Percentiles rank a stretch among this genome's conserved stretches.
phyloP scores from a whole-genome alignment of 2,888 invertebrate species.

The Microchrysa polita region DNA sequence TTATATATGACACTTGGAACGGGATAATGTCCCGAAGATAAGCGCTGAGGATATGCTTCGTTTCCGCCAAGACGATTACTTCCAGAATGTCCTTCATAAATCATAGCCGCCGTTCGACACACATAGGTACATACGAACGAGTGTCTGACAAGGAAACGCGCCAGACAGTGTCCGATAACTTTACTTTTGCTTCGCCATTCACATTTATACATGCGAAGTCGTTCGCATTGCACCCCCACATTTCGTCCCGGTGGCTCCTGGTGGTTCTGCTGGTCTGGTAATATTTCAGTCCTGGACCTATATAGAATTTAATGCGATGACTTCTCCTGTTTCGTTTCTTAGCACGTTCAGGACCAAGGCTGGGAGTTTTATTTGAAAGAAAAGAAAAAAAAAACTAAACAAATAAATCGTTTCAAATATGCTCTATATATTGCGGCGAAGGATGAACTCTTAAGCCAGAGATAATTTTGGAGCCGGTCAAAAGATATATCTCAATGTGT shows the following conservation, averaged over 20 bases:
- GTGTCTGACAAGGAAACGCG: not conserved
- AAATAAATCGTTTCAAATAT: conserved; percentile 21
- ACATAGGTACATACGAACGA: no score
- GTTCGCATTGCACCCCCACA: no score
- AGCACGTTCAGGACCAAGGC: no score
- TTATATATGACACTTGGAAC: no score
- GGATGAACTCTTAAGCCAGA: conserved; percentile 32
- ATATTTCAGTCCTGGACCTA: not conserved
- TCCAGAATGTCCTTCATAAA: conserved; percentile 43
- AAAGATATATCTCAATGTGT: conserved; percentile 7
- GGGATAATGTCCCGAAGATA: conserved; percentile 28
- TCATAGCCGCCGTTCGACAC: conserved; percentile 24
- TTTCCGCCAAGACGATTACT: conserved; percentile 33
- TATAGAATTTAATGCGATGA: not conserved
- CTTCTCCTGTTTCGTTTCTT: conserved; percentile 23
- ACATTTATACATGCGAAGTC: not conserved
- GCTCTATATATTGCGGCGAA: conserved; percentile 20
- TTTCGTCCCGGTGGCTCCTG: no score
- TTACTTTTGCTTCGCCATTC: not conserved
- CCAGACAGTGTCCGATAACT: conserved; percentile 24
- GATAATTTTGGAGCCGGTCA: conserved; percentile 31
- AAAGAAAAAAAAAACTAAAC: not conserved
- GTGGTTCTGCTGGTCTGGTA: no score
- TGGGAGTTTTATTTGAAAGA: conserved; percentile 29
- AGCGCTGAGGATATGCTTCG: conserved; percentile 34